Conservation (phyloP, 2,113 vertebrate species). For the Morphnarchus princeps region DNA sequence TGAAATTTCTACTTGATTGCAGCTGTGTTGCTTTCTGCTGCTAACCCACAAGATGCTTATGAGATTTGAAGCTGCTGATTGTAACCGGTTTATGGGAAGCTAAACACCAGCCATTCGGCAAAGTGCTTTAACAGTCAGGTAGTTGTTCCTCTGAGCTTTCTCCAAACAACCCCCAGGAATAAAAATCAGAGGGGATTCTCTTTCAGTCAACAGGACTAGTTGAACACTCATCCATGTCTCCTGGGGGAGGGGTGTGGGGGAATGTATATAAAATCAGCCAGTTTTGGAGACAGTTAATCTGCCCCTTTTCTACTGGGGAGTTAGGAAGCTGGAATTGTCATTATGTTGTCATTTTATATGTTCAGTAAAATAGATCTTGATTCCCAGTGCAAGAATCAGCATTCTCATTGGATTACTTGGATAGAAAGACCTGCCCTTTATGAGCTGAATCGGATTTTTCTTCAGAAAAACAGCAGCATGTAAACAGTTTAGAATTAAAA, state of each 20-base stretch:
- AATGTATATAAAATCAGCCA: neutral
- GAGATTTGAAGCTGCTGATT: neutral
- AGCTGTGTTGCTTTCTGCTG: neutral
- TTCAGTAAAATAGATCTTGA: constrained; percentile 16
- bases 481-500: neutral
- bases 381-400: neutral
- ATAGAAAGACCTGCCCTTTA: neutral
- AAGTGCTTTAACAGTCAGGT: constrained; percentile 7
- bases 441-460: neutral
- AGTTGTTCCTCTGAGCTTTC: neutral
- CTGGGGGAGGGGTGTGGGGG: neutral
- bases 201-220: neutral
- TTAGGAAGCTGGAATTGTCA: constrained; percentile 23
- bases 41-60: neutral
- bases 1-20: neutral
- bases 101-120: neutral
- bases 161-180: neutral
- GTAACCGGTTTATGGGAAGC: neutral
- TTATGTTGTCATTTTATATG: constrained; percentile 27
- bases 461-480: neutral
- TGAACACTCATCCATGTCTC: neutral
- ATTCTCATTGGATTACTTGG: neutral
- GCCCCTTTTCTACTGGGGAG: neutral
- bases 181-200: neutral
- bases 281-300: neutral